A percentile compares a stretch with the other conserved stretches of the same genome.
Evolutionary conservation across 2,113 vertebrate species (phyloP).

Genomic region (Heliornis fulica): DNA sequence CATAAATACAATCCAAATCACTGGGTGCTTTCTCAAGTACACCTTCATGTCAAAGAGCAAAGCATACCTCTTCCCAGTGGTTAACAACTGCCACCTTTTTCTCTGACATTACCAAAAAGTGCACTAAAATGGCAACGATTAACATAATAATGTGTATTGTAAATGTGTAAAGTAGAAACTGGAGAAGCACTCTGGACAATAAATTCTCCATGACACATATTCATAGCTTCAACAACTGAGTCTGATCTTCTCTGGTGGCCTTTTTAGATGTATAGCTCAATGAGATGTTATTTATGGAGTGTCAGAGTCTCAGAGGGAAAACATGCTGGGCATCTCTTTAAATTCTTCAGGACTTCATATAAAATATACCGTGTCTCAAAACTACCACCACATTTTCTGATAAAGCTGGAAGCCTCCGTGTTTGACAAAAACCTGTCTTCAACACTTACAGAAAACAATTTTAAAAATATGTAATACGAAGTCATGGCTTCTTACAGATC

Average conservation of each 20-base stretch:
- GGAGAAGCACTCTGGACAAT: background rate
- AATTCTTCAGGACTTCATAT: background rate
- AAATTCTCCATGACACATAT: background rate
- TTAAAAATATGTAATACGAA: background rate
- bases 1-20: constrained; percentile 9
- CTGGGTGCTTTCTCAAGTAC: background rate
- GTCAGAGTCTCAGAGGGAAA: background rate
- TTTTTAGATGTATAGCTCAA: background rate
- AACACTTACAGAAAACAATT: background rate
- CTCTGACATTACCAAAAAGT: background rate
- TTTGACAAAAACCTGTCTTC: background rate
- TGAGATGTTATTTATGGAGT: constrained; percentile 17
- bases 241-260: background rate
- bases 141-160: background rate
- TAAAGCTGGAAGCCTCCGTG: background rate
- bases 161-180: background rate
- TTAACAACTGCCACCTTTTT: background rate
- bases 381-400: background rate
- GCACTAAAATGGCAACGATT: background rate
- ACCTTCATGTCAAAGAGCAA: background rate
- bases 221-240: background rate
- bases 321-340: background rate
- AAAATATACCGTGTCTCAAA: background rate
- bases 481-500: background rate
- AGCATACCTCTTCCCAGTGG: background rate